These are phyloP conservation scores for Fringilla coelebs DNA, from an alignment of 2,797 vertebrate species.

Conservation along the genomic window DNA sequence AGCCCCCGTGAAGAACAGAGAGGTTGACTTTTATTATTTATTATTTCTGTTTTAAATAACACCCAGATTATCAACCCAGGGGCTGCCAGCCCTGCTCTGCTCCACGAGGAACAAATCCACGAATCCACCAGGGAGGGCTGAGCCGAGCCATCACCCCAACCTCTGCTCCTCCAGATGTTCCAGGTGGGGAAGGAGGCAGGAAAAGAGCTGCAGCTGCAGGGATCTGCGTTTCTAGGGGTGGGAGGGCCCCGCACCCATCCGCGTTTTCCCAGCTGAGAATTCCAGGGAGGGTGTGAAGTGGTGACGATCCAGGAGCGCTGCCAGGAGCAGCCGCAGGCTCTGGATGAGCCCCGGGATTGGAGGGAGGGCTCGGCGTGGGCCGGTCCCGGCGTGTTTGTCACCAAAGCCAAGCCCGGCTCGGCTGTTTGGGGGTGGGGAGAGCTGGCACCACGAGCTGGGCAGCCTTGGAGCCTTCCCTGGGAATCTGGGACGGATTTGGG, in stretches of 20 bases:
- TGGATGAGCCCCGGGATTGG: neutral
- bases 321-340: neutral
- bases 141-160: neutral
- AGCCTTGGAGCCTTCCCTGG: neutral
- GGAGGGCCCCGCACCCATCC: neutral
- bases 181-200: neutral
- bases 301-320: neutral
- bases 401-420: neutral
- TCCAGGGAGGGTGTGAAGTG: neutral
- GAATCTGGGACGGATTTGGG: rapidly evolving
- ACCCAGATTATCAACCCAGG: neutral
- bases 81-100: neutral
- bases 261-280: neutral
- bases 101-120: neutral
- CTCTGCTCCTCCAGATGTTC: rapidly evolving
- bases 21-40: neutral
- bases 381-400: rapidly evolving
- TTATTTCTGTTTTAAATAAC: neutral
- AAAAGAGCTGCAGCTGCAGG: neutral
- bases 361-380: neutral
- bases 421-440: rapidly evolving
- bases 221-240: neutral
- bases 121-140: neutral
- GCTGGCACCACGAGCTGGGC: rapidly evolving
- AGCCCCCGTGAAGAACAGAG: constrained; percentile 3